Conservation (phyloP, 2,113 vertebrate genomes). For the Xenopus tropicalis region DNA sequence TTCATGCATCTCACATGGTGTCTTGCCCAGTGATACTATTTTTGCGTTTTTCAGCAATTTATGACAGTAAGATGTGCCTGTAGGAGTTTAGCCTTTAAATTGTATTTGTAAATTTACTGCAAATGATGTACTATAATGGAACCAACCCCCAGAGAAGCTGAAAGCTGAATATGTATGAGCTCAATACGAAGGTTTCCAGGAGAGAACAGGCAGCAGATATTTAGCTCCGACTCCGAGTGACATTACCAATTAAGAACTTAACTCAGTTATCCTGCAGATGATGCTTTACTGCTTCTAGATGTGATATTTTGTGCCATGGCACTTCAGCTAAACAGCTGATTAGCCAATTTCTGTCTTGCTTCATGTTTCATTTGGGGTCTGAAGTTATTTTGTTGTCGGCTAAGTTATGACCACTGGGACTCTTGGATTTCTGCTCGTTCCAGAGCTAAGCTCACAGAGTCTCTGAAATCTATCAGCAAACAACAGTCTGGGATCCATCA, state of each 20-base stretch:
- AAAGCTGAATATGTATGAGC: too few species aligned
- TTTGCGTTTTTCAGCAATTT: too few species aligned
- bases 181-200: too few species aligned
- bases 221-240: neutral
- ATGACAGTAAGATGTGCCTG: too few species aligned
- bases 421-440: neutral
- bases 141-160: too few species aligned
- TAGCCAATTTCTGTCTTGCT: neutral
- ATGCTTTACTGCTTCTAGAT: neutral
- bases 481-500: conserved; percentile 2
- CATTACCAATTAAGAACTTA: neutral
- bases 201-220: too few species aligned
- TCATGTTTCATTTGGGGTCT: neutral
- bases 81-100: too few species aligned
- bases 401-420: conserved; percentile 2
- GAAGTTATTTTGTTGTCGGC: neutral
- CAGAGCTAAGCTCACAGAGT: neutral
- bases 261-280: neutral
- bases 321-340: neutral
- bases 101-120: too few species aligned
- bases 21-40: too few species aligned
- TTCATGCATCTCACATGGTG: too few species aligned
- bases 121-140: too few species aligned
- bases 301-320: neutral
- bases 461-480: neutral